Base-by-base conservation (phyloP, 1,140 invertebrate genomes). In the Drosophila bocqueti region DNA sequence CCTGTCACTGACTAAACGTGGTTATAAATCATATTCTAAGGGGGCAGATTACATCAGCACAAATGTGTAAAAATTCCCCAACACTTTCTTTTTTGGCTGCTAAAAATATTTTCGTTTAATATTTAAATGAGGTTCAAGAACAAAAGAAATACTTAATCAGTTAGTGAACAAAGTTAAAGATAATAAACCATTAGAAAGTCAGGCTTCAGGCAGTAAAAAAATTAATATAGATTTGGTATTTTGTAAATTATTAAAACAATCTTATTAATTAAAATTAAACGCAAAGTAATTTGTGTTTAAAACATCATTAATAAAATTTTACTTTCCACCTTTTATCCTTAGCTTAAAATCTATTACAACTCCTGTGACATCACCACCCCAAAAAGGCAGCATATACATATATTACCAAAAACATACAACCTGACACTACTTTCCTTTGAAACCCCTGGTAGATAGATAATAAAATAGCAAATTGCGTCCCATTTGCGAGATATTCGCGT, bases 401-500 rank as follows among this genome's bases (percentile, higher is more conserved):
- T 54, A 4, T 21, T 21, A 52, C 0, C 18, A 15, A 26, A 65
- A 36, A 26, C 9, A 40, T 16, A 69, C 36, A 26, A 18, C 42
- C 38, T 16, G 15, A 13, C 62, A 38, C 47, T 66, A 45, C 47
- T 69, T 54, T 46, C 16, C 62, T 34, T 1, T 24, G 40, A 46
- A 65, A 18, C 38, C 29, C 13, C 47, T 15, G 4, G 47, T 40
- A 46, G 49, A 49, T 40, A 46, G 49, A 49, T 18, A 68, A 49
- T 54, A 63, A 67, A 42, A 26, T 36, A 45, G 49, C 67, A 71
- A 68, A 71, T 57, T 68, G 67, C 40, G 24, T 50, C 21, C 67
- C 64, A 71, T 57, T 71, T 54, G 67, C 21, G n/a, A 67, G 62
- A 69, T 67, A 69, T 54, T 71, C 67, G 67, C 63, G 67, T 71